Conservation (phyloP, 2,113 vertebrate genomes). For the Ceyx cyanopectus region DNA sequence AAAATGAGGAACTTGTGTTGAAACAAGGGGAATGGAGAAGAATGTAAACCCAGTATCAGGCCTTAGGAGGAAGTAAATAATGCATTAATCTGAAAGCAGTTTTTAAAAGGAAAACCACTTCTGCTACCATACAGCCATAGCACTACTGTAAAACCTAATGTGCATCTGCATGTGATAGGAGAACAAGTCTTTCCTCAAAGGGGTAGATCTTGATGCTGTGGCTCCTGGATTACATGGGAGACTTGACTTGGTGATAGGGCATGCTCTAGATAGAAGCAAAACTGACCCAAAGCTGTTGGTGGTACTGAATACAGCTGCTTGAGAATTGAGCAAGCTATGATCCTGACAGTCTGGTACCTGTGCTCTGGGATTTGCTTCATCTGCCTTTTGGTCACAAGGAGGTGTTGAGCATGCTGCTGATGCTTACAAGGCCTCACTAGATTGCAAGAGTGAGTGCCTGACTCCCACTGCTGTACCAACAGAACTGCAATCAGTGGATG, state of each 20-base stretch:
- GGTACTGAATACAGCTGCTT: background rate
- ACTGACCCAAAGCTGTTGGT: background rate
- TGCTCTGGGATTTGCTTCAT: background rate
- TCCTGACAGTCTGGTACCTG: background rate
- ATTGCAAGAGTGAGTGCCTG: background rate
- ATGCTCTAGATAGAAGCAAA: background rate
- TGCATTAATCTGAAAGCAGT: background rate
- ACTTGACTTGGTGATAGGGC: background rate
- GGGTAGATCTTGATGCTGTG: background rate
- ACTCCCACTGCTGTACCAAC: background rate
- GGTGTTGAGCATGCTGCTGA: background rate
- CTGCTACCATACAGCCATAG: accelerated
- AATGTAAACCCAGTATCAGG: background rate
- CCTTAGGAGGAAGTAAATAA: background rate
- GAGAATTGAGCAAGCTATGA: accelerated
- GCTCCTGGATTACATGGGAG: background rate
- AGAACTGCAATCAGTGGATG: background rate
- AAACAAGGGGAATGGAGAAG: accelerated
- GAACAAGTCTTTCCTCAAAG: background rate
- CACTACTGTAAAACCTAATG: background rate
- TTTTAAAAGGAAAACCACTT: background rate
- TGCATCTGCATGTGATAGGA: accelerated
- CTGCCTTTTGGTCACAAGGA: background rate
- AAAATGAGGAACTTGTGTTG: background rate
- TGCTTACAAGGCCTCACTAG: background rate